phyloP scores from a whole-genome alignment of 2,797 vertebrate species.

The Chelon auratus region DNA sequence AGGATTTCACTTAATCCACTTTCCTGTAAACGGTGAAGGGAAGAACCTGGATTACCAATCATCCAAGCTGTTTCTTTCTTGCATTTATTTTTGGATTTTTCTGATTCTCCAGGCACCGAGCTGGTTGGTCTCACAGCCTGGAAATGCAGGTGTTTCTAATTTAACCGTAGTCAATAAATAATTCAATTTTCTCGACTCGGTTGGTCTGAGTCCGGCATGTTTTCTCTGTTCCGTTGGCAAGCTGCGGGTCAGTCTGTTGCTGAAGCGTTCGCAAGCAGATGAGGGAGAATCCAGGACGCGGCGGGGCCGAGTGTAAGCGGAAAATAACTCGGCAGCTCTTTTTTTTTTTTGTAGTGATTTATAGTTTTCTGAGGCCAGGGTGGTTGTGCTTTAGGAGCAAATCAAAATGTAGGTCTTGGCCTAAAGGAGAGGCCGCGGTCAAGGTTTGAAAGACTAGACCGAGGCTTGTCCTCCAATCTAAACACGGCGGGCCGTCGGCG shows the following conservation, averaged over 20 bases:
- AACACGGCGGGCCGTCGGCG: conserved; percentile 44
- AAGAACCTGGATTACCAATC: background rate
- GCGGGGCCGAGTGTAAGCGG: conserved; percentile 18
- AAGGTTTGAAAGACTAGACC: conserved; percentile 57
- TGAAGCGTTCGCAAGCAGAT: background rate
- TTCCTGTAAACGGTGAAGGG: background rate
- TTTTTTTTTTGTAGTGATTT: background rate
- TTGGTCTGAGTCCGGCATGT: background rate
- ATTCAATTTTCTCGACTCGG: background rate
- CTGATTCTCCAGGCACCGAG: background rate
- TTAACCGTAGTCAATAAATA: background rate
- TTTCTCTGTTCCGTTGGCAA: background rate
- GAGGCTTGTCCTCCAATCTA: conserved; percentile 64
- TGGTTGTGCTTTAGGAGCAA: conserved; percentile 19
- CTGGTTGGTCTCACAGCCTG: background rate
- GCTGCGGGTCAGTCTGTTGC: background rate
- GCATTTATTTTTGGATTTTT: background rate
- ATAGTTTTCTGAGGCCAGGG: conserved; percentile 17
- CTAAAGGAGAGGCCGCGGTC: conserved; percentile 39
- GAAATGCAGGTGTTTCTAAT: conserved; percentile 12
- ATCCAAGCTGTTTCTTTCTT: conserved; percentile 1
- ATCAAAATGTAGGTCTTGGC: conserved; percentile 65
- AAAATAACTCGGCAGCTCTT: conserved; percentile 33
- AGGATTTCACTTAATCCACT: background rate
- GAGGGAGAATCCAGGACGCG: background rate